Base-by-base conservation (phyloP, 2,113 vertebrate species). In the Pelusios castaneus region DNA sequence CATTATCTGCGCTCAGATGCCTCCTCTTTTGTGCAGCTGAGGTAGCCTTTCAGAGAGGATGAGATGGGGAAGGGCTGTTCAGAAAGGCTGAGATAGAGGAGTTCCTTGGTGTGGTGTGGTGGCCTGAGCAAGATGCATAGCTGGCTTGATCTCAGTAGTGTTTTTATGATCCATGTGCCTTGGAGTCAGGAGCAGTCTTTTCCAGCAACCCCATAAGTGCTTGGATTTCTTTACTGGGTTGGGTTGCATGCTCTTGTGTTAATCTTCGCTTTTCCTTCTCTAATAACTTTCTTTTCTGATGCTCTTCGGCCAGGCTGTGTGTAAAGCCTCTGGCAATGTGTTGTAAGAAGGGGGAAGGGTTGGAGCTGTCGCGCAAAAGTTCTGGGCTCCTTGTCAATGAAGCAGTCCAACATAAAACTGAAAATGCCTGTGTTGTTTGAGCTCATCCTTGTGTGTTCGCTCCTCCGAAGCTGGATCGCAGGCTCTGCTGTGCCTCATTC, bases 401-500 rank as follows among this genome's bases (percentile, higher is more conserved):
- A 63, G 31, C 13, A 63, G 6, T 52, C 51, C 16, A 14, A 52
- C 14, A 63, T 8, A 63, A 29, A 31, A 63, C 29, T 31, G 31
- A 34, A 34, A 16, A 80, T 47, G 29, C 70, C 1, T 63, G 0
- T 5, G 49, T 83, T 22, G 0, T 1, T 49, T 2, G 54, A 81
- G 55, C 2, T 51, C 0, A 0, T 47, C 13, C 3, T 4, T 60
- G 76, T 45, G 27, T 83, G 45, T 24, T 52, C 12, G 31, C 55
- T 80, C 76, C 4, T 41, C 51, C 52, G 38, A 6, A 82, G 9
- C 21, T 2, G n/a, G 6, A 5, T 76, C 21, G n/a, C 29, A 1
- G 49, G 41, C 75, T 67, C 17, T 67, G 34, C 45, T 14, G n/a
- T 2, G 3, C 41, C 22, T 82, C 17, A 43, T 0, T 3, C 29